Percentiles rank a stretch among this genome's conserved stretches.
Evolutionary conservation across 2,113 vertebrate genomes (phyloP).

Genomic region (Tragelaphus buxtoni): DNA sequence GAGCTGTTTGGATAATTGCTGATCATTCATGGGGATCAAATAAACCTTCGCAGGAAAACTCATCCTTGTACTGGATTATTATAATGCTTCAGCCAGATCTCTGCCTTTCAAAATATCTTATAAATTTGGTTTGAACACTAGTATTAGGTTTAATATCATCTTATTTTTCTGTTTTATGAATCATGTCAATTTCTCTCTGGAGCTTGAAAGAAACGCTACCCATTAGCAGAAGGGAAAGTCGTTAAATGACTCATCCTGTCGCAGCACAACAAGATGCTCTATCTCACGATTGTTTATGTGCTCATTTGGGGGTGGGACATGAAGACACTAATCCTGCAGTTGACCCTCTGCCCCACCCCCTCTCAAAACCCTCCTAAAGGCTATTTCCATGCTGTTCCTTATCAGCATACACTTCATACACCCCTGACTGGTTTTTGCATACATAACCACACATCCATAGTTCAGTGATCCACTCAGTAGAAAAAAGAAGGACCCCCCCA

Average conservation of each 20-base stretch:
- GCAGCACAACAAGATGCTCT: not conserved
- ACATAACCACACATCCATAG: not conserved
- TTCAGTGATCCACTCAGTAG: not conserved
- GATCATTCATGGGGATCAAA: not conserved
- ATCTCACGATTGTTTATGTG: not conserved
- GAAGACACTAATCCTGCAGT: not conserved
- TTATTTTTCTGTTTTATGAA: conserved; percentile 56
- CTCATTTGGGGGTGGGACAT: not conserved
- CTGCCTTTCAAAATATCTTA: conserved; percentile 23
- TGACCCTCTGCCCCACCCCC: not conserved
- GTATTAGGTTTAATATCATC: conserved; percentile 49
- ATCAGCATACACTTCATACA: not conserved
- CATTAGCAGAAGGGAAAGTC: not conserved
- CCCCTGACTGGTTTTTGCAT: not conserved
- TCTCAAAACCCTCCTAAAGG: not conserved
- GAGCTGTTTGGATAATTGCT: conserved; percentile 12
- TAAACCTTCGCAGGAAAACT: not conserved
- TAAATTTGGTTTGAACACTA: conserved; percentile 25
- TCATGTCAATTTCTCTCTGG: conserved; percentile 38
- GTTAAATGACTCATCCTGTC: not conserved
- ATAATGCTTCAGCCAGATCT: not conserved
- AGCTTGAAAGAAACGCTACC: conserved; percentile 34
- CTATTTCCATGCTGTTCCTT: not conserved
- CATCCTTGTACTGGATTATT: not conserved
- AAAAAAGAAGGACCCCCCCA: not conserved